These are phyloP conservation scores for Drosophila rellima DNA, from an alignment of 2,888 invertebrate genomes.

Conservation along the genomic window DNA sequence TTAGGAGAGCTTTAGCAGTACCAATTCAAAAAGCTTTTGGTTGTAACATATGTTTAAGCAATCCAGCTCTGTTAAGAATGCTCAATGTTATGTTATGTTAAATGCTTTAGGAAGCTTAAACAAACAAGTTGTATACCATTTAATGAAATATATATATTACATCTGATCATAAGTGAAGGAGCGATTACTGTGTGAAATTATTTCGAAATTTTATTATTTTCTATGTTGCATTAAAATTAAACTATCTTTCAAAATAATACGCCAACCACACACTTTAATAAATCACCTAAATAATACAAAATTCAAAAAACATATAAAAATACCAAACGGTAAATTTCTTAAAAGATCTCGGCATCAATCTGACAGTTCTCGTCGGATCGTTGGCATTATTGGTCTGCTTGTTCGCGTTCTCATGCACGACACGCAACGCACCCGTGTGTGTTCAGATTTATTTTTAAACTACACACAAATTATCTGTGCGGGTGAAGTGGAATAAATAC, in stretches of 20 bases:
- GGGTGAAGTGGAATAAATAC: slow-evolving; percentile 45
- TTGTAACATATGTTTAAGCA: too few species aligned
- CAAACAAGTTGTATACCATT: too few species aligned
- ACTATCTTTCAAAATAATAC: not conserved
- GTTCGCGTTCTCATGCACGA: slow-evolving; percentile 40
- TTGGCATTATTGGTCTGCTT: slow-evolving; percentile 65
- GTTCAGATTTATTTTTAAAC: slow-evolving; percentile 77
- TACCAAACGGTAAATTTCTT: slow-evolving; percentile 27
- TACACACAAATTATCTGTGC: slow-evolving; percentile 56
- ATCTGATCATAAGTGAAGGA: too few species aligned
- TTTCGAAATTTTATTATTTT: too few species aligned
- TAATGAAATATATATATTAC: too few species aligned
- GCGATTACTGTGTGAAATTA: too few species aligned
- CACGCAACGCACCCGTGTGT: slow-evolving; percentile 69
- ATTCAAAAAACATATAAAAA: slow-evolving; percentile 6
- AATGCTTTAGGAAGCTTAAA: too few species aligned
- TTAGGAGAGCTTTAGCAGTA: too few species aligned
- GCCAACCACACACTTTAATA: not conserved
- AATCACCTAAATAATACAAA: slow-evolving; percentile 6
- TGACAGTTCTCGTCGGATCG: slow-evolving; percentile 79
- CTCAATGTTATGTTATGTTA: too few species aligned
- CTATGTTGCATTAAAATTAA: too few species aligned
- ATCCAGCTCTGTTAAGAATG: too few species aligned
- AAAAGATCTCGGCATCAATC: slow-evolving; percentile 43
- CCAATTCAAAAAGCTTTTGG: too few species aligned